Percentiles rank a stretch among this genome's conserved stretches.
Evolutionary conservation across 2,797 vertebrate genomes (phyloP).

Genomic region (Sphenopsis melanotis): DNA sequence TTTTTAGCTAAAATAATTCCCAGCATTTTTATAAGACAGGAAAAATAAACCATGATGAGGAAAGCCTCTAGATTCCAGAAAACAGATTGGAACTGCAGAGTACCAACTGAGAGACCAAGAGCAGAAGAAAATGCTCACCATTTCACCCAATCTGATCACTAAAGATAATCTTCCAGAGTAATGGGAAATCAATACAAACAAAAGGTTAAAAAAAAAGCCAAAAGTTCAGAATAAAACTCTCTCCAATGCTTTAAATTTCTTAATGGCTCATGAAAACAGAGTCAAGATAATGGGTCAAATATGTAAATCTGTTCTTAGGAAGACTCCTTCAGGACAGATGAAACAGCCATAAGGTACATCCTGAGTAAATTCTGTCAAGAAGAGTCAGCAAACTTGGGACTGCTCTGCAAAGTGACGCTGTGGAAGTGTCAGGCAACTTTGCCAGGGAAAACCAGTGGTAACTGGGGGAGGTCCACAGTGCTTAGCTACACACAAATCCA

Average conservation of each 20-base stretch:
- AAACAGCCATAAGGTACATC: not conserved
- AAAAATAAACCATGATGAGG: not conserved
- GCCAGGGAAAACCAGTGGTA: not conserved
- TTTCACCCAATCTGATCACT: not conserved
- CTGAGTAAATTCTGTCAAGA: not conserved
- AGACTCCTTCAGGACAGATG: not conserved
- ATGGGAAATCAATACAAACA: not conserved
- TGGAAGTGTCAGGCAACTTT: not conserved
- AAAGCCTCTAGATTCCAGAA: not conserved
- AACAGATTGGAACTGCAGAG: not conserved
- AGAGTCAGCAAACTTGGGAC: not conserved
- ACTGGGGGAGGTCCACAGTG: not conserved
- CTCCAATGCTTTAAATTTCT: not conserved
- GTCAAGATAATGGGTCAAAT: not conserved
- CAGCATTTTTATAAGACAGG: slow-evolving; percentile 31
- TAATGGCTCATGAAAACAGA: not conserved
- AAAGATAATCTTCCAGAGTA: not conserved
- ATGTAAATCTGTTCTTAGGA: not conserved
- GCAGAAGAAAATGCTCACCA: not conserved
- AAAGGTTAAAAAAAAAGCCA: not conserved
- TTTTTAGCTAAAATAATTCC: not conserved
- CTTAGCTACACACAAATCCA: not conserved
- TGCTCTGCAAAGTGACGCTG: not conserved
- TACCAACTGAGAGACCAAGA: not conserved
- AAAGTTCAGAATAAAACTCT: not conserved